phyloP scores from a whole-genome alignment of 2,888 invertebrate species.

The Octonoba sinensis region DNA sequence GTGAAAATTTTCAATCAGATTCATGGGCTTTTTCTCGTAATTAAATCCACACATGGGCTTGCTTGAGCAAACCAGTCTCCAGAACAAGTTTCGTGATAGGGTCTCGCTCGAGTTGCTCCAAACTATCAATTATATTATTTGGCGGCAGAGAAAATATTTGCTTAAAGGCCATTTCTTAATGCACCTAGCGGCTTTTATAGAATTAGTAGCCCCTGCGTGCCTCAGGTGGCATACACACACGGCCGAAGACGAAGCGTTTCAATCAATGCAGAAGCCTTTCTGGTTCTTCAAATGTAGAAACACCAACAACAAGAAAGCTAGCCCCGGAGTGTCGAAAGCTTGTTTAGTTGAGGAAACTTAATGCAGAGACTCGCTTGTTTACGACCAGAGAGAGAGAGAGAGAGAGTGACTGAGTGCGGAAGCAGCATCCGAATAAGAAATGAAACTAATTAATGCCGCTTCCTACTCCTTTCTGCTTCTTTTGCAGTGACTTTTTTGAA shows the following conservation, averaged over 20 bases:
- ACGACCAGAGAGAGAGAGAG: constrained; percentile 14
- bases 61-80: not conserved
- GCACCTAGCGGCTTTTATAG: constrained; percentile 57
- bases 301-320: constrained; percentile 11
- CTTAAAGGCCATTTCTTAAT: constrained; percentile 63
- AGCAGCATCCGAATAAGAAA: constrained; percentile 41
- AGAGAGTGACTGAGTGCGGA: constrained; percentile 4
- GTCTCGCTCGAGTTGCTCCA: not conserved
- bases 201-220: constrained; percentile 34
- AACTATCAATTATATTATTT: constrained; percentile 58
- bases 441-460: constrained; percentile 59
- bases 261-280: constrained; percentile 48
- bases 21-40: constrained; percentile 38
- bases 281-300: not conserved
- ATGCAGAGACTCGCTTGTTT: constrained; percentile 48
- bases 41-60: constrained; percentile 34
- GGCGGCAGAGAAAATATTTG: constrained; percentile 58
- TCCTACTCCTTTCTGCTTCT: constrained; percentile 11
- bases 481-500: constrained; percentile 9
- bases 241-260: constrained; percentile 6
- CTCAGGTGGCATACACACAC: constrained; percentile 34
- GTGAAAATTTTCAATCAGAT: constrained; percentile 4
- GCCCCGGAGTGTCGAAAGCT: constrained; percentile 14
- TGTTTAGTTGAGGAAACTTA: constrained; percentile 37
- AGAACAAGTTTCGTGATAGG: not conserved